Conservation (phyloP, 2,888 invertebrate genomes). For the Drosophila prolongata region DNA sequence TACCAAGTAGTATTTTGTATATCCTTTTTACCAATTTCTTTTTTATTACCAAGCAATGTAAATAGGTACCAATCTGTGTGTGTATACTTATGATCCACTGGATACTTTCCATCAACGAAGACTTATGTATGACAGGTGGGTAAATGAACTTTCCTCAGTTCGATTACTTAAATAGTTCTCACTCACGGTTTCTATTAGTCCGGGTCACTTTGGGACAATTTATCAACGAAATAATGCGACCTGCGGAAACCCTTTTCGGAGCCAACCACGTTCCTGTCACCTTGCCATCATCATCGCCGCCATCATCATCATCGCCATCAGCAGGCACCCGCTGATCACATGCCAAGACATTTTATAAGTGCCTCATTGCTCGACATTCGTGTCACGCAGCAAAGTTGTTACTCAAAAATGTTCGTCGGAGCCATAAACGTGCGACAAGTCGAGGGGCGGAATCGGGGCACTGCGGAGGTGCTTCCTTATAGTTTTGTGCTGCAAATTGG, state of each 20-base stretch:
- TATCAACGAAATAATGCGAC: slow-evolving; percentile 32
- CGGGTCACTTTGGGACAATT: slow-evolving; percentile 36
- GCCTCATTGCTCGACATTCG: slow-evolving; percentile 59
- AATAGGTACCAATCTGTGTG: too few species aligned
- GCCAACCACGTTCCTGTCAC: slow-evolving; percentile 42
- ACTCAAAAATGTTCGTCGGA: slow-evolving; percentile 65
- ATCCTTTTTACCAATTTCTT: too few species aligned
- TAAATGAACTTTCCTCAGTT: slow-evolving; percentile 13
- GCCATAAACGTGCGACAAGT: slow-evolving; percentile 64
- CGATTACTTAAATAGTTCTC: slow-evolving; percentile 24
- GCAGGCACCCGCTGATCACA: slow-evolving; percentile 44
- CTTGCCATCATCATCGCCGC: slow-evolving; percentile 29
- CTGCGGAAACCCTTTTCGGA: slow-evolving; percentile 22
- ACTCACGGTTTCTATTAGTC: slow-evolving; percentile 12
- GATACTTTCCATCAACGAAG: not conserved
- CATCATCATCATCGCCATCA: slow-evolving; percentile 28
- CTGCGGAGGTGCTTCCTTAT: slow-evolving; percentile 29
- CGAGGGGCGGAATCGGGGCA: slow-evolving; percentile 13
- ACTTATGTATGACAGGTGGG: not conserved
- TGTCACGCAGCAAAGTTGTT: slow-evolving; percentile 71
- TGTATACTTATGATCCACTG: too few species aligned
- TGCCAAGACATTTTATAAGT: slow-evolving; percentile 61
- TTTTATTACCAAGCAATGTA: too few species aligned
- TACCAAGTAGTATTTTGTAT: too few species aligned
- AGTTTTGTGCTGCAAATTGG: slow-evolving; percentile 55